Percentiles rank a stretch among this genome's conserved stretches.
Evolutionary conservation across 2,888 invertebrate genomes (phyloP).

Genomic region (Oligia fasciuncula): DNA sequence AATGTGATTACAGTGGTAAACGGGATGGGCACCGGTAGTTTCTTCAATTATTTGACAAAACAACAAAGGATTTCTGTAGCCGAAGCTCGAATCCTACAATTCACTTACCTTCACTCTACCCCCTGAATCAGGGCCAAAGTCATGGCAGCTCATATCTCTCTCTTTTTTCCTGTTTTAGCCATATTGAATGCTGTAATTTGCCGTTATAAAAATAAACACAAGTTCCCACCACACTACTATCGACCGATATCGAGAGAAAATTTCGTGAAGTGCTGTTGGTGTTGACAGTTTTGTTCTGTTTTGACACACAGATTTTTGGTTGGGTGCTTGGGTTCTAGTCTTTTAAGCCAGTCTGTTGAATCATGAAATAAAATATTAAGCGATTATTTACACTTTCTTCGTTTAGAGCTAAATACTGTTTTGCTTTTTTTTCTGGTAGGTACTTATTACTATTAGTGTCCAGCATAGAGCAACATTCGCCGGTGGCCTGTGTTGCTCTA

Average conservation of each 20-base stretch:
- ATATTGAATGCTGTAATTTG: slow-evolving; percentile 63
- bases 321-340: slow-evolving; percentile 1
- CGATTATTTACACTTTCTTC: no score
- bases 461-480: no score
- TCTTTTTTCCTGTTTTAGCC: slow-evolving; percentile 67
- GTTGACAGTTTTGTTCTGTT: not conserved
- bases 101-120: slow-evolving; percentile 94
- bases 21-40: not conserved
- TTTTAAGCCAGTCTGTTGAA: slow-evolving; percentile 4
- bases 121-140: slow-evolving; percentile 96
- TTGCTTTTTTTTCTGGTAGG: no score
- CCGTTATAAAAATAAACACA: slow-evolving; percentile 45
- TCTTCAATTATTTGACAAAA: slow-evolving; percentile 4
- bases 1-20: not conserved
- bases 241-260: not conserved
- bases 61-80: not conserved
- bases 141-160: slow-evolving; percentile 91
- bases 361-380: not conserved
- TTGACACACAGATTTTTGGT: not conserved
- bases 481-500: no score
- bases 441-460: no score
- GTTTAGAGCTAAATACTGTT: no score
- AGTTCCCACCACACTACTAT: not conserved
- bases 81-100: not conserved
- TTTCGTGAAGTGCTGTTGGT: slow-evolving; percentile 1